Conservation (phyloP, 2,797 vertebrate species). For the Sebastes nivosus region DNA sequence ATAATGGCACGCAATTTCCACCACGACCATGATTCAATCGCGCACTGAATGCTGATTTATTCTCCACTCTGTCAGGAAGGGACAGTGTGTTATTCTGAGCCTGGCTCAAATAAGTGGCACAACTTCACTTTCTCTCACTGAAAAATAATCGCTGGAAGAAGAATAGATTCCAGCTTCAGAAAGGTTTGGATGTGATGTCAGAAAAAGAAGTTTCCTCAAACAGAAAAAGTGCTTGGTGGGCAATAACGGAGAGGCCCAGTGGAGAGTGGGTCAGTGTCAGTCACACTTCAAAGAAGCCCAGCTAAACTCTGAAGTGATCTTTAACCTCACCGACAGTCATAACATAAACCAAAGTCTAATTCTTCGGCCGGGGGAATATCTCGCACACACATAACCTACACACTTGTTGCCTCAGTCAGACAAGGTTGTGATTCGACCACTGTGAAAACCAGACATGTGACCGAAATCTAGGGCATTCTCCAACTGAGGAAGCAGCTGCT, state of each 20-base stretch:
- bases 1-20: conserved; percentile 6
- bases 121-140: conserved; percentile 7
- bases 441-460: conserved; percentile 34
- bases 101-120: background rate
- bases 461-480: conserved; percentile 11
- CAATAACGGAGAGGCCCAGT: background rate
- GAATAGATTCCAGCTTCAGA: background rate
- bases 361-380: conserved; percentile 33
- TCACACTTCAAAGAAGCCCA: conserved; percentile 49
- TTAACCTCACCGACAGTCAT: conserved; percentile 55
- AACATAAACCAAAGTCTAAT: conserved; percentile 55
- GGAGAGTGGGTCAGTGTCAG: conserved; percentile 10
- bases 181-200: conserved; percentile 19
- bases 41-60: background rate
- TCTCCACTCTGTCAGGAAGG: background rate
- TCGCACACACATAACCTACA: background rate
- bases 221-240: conserved; percentile 26
- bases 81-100: background rate
- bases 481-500: conserved; percentile 25
- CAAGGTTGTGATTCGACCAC: background rate
- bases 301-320: conserved; percentile 58
- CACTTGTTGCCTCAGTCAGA: background rate
- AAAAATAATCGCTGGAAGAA: background rate
- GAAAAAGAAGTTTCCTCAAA: conserved; percentile 41
- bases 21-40: conserved; percentile 3